Evolutionary conservation across 2,113 vertebrate species (phyloP).

Genomic region (Pristiophorus japonicus): DNA sequence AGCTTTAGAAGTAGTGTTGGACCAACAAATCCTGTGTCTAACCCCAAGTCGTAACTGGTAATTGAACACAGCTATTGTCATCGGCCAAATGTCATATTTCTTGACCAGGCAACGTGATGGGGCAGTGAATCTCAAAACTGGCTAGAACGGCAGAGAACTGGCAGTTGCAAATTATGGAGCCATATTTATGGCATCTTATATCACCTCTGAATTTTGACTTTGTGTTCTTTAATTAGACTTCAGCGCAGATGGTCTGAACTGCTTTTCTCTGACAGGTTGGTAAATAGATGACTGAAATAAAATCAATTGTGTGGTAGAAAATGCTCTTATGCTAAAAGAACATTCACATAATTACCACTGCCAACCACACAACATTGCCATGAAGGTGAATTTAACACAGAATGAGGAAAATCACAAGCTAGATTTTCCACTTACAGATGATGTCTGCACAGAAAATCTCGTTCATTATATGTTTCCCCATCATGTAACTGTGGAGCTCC

Average conservation of each 20-base stretch:
- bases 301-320: background rate
- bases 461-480: too few relatives aligned
- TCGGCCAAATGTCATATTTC: too few relatives aligned
- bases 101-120: background rate
- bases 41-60: background rate
- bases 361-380: background rate
- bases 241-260: background rate
- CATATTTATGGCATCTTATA: background rate
- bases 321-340: background rate
- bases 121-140: background rate
- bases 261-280: background rate
- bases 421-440: background rate
- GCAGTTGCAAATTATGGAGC: background rate
- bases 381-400: background rate
- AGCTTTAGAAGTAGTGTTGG: background rate
- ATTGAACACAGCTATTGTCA: background rate
- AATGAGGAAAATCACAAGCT: background rate
- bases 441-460: background rate
- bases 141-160: background rate
- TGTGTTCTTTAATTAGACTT: background rate
- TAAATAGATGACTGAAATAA: background rate
- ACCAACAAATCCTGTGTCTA: background rate
- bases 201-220: background rate
- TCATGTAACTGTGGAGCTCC: too few relatives aligned
- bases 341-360: background rate